Percentiles rank a stretch among this genome's conserved stretches.
Evolutionary conservation across 2,888 invertebrate species (phyloP).

Genomic region (Mellilla xanthometata): DNA sequence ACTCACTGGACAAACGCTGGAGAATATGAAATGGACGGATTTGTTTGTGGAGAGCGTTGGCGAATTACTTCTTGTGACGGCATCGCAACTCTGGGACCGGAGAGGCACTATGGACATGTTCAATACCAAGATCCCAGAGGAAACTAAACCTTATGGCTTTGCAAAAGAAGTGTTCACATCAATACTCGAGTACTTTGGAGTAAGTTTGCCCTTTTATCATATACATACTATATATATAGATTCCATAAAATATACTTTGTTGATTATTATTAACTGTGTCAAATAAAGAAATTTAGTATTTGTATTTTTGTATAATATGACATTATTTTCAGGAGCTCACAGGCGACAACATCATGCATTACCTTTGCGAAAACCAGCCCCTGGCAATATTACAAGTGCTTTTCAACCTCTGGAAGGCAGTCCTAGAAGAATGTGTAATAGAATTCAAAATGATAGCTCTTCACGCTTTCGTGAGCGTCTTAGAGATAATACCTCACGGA

Average conservation of each 20-base stretch:
- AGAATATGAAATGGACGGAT: constrained; percentile 58
- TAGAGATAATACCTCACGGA: constrained; percentile 63
- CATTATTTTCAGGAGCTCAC: constrained; percentile 52
- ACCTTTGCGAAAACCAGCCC: constrained; percentile 70
- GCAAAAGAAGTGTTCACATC: constrained; percentile 56
- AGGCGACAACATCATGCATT: constrained; percentile 57
- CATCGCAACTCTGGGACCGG: constrained; percentile 61
- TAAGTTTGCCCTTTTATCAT: no score
- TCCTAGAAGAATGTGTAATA: constrained; percentile 66
- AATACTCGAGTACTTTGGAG: constrained; percentile 71
- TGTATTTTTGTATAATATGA: background rate
- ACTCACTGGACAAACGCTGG: constrained; percentile 52
- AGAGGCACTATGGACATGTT: constrained; percentile 50
- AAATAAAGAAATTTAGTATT: no score
- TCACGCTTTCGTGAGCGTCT: constrained; percentile 81
- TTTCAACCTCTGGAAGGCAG: constrained; percentile 69
- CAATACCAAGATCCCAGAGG: constrained; percentile 48
- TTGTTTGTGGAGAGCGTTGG: constrained; percentile 68
- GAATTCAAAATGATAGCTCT: constrained; percentile 80
- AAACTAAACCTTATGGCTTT: constrained; percentile 62
- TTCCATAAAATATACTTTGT: no score
- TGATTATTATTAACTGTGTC: no score
- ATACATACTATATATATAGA: no score
- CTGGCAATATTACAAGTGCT: constrained; percentile 79
- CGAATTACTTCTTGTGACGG: constrained; percentile 53